phyloP scores from a whole-genome alignment of 2,113 vertebrate genomes.

The Pseudolaguvia tuberculata region DNA sequence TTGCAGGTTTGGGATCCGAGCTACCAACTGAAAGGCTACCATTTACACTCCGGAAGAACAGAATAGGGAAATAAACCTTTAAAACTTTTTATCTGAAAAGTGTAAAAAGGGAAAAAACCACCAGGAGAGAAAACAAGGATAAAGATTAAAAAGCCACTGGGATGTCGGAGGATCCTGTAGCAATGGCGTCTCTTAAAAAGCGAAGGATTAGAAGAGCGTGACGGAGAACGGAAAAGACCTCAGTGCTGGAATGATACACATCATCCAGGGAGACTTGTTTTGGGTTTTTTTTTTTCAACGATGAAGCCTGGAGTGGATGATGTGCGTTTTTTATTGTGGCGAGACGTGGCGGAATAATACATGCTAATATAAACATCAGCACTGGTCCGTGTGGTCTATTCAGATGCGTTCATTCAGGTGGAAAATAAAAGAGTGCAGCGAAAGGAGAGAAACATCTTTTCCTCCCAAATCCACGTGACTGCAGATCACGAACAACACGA shows the following conservation, averaged over 20 bases:
- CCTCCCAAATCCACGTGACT: slow-evolving; percentile 57
- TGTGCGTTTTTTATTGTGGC: slow-evolving; percentile 65
- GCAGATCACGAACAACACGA: slow-evolving; percentile 30
- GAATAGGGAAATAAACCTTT: background rate
- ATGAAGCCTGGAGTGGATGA: slow-evolving; percentile 44
- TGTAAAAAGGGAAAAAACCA: background rate
- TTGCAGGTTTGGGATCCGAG: too few species aligned
- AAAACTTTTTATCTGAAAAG: background rate
- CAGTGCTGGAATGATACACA: slow-evolving; percentile 60
- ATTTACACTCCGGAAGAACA: background rate
- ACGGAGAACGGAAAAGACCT: slow-evolving; percentile 41
- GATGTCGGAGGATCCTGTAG: slow-evolving; percentile 39
- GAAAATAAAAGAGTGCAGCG: slow-evolving; percentile 70
- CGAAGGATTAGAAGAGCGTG: slow-evolving; percentile 60
- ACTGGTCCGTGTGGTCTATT: slow-evolving; percentile 70
- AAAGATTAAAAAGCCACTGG: background rate
- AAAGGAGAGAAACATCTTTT: slow-evolving; percentile 60
- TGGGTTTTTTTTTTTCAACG: slow-evolving; percentile 45
- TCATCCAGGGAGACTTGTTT: slow-evolving; percentile 65
- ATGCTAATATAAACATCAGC: slow-evolving; percentile 75
- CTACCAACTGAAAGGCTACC: background rate
- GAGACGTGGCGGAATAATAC: slow-evolving; percentile 71
- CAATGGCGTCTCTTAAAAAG: slow-evolving; percentile 55
- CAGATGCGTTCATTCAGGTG: slow-evolving; percentile 69
- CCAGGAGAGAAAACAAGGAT: background rate